These are phyloP conservation scores for Nerophis lumbriciformis DNA, from an alignment of 2,113 vertebrate species.

Conservation along the genomic window DNA sequence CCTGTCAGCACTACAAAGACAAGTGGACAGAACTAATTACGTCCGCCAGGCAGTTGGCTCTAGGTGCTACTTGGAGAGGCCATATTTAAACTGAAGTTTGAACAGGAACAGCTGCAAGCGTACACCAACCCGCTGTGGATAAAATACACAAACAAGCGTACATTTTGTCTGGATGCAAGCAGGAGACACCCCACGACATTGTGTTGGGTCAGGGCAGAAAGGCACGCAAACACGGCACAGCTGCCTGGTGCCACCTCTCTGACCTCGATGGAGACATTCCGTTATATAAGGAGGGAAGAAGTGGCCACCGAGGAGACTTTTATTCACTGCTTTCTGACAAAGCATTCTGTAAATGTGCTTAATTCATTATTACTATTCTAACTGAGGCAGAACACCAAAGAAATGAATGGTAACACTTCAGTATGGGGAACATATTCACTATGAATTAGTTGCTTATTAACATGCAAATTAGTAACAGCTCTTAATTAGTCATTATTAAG, in stretches of 20 bases:
- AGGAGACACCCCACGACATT: slow-evolving; percentile 56
- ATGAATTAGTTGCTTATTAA: too few relatives aligned
- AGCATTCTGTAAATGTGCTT: too few relatives aligned
- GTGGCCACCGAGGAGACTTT: slow-evolving; percentile 21
- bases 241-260: slow-evolving; percentile 60
- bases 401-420: too few relatives aligned
- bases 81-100: slow-evolving; percentile 50
- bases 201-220: slow-evolving; percentile 52
- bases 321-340: neutral
- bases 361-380: too few relatives aligned
- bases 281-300: slow-evolving; percentile 41
- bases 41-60: slow-evolving; percentile 22
- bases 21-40: slow-evolving; percentile 15
- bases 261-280: slow-evolving; percentile 26
- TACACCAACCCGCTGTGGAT: slow-evolving; percentile 59
- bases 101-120: slow-evolving; percentile 68
- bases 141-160: slow-evolving; percentile 72
- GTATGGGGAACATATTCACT: too few relatives aligned
- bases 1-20: slow-evolving; percentile 13
- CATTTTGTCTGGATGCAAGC: slow-evolving; percentile 54
- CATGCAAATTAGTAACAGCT: too few relatives aligned
- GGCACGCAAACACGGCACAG: slow-evolving; percentile 70
- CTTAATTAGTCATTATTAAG: too few relatives aligned
- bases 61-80: slow-evolving; percentile 44
- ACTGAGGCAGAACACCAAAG: too few relatives aligned